Evolutionary conservation across 2,888 invertebrate species (phyloP), one percentile per base, ranked within the genome.

Genomic region (Lasioglossum calceatum): DNA sequence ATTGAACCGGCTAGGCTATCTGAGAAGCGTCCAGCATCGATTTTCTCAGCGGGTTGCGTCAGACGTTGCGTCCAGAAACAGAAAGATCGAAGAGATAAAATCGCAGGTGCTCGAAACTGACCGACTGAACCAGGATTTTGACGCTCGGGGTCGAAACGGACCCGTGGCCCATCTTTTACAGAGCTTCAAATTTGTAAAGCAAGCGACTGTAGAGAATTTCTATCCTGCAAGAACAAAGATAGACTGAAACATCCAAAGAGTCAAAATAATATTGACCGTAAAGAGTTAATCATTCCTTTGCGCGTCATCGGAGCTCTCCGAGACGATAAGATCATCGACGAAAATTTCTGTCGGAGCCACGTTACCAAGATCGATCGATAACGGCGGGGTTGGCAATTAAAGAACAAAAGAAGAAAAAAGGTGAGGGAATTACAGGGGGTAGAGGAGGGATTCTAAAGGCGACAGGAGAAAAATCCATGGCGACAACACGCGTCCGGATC

Each of bases 311-410:
- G 50, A 8, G 7, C 23, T 54, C 8, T 54, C 23, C 50, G 39
- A 14, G 39, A 8, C 36, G 86, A 90, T 89, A 90, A 78, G 82
- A 90, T 90, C 87, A 75, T 47, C 72, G 81, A 82, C 89, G 90
- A 90, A 88, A 90, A 54, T 90, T 90, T 90, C 79, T 81, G n/a
- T 54, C 47, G 2, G 42, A 50, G 82, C 80, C 86, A 32, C 75
- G 71, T 58, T 72, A 36, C n/a, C 39, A 23, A 32, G 77, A 39
- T 67, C 82, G 79, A 75, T 90, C 90, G 89, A 90, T 23, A 75
- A 39, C 27, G 23, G 36, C 27, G 42, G 72, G 10, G 67, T 67
- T 3, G 19, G 36, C 67, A 32, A 23, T 67, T 36, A 23, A 42
- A 16, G 32, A 10, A 14, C 14, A 12, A 58, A 39, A 39, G n/a